Conservation (phyloP, 2,113 vertebrate species). For the Sebastes fasciatus region DNA sequence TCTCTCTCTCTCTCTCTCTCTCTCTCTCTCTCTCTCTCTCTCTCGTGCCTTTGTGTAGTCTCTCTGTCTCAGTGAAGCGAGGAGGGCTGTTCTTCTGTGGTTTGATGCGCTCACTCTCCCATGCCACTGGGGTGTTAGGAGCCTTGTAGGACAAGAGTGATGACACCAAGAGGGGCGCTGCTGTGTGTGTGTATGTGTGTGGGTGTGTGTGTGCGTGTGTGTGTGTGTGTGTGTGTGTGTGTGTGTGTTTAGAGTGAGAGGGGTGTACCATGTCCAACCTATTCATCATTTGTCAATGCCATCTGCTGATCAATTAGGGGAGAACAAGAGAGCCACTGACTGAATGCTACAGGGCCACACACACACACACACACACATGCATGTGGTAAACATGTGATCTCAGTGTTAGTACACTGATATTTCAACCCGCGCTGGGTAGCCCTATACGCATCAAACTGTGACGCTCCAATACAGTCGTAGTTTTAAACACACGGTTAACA, state of each 20-base stretch:
- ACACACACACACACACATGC: conserved; percentile 27
- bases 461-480: no score
- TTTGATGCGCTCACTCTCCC: conserved; percentile 86
- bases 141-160: conserved; percentile 89
- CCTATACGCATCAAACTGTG: no score
- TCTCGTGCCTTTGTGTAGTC: conserved; percentile 59
- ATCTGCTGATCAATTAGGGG: conserved; percentile 87
- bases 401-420: no score
- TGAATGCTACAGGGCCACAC: conserved; percentile 60
- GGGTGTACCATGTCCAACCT: conserved; percentile 68
- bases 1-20: conserved; percentile 51
- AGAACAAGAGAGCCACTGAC: conserved; percentile 82
- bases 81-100: conserved; percentile 70
- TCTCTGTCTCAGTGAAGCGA: conserved; percentile 76
- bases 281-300: conserved; percentile 81
- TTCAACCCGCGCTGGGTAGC: no score
- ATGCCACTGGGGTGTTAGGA: conserved; percentile 86
- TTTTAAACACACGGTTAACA: conserved; percentile 3
- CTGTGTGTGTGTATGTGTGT: conserved; percentile 34
- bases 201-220: conserved; percentile 50
- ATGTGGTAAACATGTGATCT: no score
- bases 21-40: conserved; percentile 43
- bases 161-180: conserved; percentile 77
- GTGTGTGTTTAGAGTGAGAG: conserved; percentile 60
- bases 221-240: conserved; percentile 41